Conservation (phyloP, 2,113 vertebrate genomes). For the Echinops telfairi region DNA sequence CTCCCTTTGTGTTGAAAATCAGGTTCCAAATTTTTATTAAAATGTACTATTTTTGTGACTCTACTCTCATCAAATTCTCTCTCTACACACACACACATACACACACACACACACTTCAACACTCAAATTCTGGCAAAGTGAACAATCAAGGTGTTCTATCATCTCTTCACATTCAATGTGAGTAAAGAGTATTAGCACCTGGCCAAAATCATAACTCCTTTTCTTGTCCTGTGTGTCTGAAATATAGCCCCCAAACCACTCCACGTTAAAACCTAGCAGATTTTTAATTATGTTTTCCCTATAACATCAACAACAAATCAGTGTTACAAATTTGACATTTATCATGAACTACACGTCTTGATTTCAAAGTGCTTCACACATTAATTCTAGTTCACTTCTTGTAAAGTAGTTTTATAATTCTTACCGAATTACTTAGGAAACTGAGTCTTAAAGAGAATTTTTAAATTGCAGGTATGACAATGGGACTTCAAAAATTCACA, state of each 20-base stretch:
- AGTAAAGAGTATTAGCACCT: background rate
- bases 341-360: background rate
- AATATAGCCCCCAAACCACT: background rate
- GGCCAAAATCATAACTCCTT: background rate
- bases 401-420: background rate
- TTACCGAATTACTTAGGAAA: too few relatives aligned
- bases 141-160: background rate
- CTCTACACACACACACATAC: too few relatives aligned
- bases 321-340: background rate
- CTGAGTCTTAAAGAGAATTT: too few relatives aligned
- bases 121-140: slow-evolving; percentile 9
- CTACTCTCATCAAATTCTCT: background rate
- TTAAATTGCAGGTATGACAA: too few relatives aligned
- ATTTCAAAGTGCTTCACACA: background rate
- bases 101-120: background rate
- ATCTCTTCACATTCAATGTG: slow-evolving; percentile 10
- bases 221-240: slow-evolving; percentile 19
- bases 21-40: slow-evolving; percentile 7
- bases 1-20: background rate
- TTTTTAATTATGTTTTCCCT: background rate
- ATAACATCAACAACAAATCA: background rate
- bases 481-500: too few relatives aligned
- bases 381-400: slow-evolving; percentile 13
- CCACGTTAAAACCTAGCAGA: background rate
- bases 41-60: background rate